Percentiles rank a stretch among this genome's conserved stretches.
These are phyloP conservation scores for Mechanitis messenoides DNA, from an alignment of 2,888 invertebrate species.

Conservation along the genomic window DNA sequence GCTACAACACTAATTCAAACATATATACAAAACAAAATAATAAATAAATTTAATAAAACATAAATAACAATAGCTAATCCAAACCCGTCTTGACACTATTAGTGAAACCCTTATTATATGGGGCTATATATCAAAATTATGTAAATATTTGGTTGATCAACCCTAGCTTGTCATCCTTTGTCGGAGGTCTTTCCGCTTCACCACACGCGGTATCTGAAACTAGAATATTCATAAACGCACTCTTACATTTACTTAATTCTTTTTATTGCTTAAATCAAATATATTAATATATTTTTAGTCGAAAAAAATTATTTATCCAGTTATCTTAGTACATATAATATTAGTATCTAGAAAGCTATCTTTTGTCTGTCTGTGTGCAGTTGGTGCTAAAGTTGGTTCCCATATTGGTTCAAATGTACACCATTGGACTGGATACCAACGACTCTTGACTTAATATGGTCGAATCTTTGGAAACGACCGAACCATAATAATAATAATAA, in stretches of 20 bases:
- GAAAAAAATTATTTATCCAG: neutral
- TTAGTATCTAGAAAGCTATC: too few species aligned
- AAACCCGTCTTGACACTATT: conserved; percentile 11
- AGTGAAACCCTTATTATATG: conserved; percentile 4
- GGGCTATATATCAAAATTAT: conserved; percentile 28
- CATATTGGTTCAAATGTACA: too few species aligned
- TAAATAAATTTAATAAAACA: conserved; percentile 2
- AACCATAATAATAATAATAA: too few species aligned
- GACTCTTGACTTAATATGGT: too few species aligned
- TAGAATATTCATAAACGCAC: conserved; percentile 24
- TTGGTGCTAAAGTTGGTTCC: too few species aligned
- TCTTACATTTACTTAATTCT: conserved; percentile 16
- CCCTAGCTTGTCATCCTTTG: conserved; percentile 63
- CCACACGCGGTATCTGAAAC: conserved; percentile 60
- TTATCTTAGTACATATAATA: too few species aligned
- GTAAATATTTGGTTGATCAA: conserved; percentile 37
- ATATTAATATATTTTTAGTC: neutral
- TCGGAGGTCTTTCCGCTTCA: conserved; percentile 70
- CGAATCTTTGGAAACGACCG: too few species aligned
- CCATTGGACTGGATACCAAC: too few species aligned
- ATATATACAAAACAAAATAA: neutral
- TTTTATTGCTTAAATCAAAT: conserved; percentile 6
- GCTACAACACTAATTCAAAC: neutral
- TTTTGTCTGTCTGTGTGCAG: too few species aligned
- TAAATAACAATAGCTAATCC: conserved; percentile 8